Conservation (phyloP, 2,797 vertebrate species). For the Martes flavigula region DNA sequence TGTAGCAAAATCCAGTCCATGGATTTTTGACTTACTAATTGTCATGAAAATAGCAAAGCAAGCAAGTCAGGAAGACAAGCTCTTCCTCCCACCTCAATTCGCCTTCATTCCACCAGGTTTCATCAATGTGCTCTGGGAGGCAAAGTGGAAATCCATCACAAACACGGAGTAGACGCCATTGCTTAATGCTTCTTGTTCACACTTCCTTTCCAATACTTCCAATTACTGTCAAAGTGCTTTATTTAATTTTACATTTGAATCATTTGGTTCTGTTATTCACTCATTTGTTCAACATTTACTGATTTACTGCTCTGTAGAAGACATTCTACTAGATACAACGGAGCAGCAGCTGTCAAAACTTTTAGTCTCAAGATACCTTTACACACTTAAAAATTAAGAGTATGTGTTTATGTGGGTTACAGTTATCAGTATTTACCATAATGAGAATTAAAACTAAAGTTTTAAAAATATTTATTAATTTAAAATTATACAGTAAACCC, state of each 20-base stretch:
- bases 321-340: not conserved
- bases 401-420: not conserved
- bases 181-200: not conserved
- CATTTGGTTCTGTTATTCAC: not conserved
- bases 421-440: not conserved
- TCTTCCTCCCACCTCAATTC: not conserved
- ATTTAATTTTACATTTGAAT: not conserved
- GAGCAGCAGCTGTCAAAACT: not conserved
- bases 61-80: not conserved
- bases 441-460: not conserved
- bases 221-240: not conserved
- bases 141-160: not conserved
- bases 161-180: not conserved
- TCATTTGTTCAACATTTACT: not conserved
- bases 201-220: not conserved
- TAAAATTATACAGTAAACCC: not conserved
- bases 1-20: not conserved
- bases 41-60: not conserved
- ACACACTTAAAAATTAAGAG: slow-evolving; percentile 10
- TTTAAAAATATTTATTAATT: not conserved
- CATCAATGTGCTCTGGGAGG: not conserved
- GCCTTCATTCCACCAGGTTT: not conserved
- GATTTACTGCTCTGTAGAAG: not conserved
- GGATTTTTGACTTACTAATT: not conserved
- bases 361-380: not conserved